A percentile compares a stretch with the other conserved stretches of the same genome.
Conservation (phyloP, 2,113 vertebrate genomes). For the Odocoileus virginianus region DNA sequence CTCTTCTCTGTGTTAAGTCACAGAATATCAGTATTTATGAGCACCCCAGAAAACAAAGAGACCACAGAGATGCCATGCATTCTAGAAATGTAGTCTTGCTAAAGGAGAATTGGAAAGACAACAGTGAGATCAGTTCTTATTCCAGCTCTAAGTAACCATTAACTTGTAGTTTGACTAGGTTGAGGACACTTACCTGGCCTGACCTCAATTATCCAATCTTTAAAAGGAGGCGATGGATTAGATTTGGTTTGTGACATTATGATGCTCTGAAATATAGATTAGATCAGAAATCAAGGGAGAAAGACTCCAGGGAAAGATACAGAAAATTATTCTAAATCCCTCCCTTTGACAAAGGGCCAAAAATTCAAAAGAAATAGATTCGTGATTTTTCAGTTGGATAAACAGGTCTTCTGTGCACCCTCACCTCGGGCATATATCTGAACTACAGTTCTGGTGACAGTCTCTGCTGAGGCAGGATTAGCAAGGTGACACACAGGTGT, state of each 20-base stretch:
- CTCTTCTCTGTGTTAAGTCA: background rate
- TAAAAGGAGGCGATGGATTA: background rate
- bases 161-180: background rate
- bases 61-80: background rate
- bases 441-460: constrained; percentile 74
- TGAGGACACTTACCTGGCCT: background rate
- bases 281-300: background rate
- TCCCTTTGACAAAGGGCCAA: constrained; percentile 13
- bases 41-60: background rate
- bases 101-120: background rate
- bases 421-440: constrained; percentile 74
- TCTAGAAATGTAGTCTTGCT: background rate
- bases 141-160: background rate
- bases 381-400: constrained; percentile 66
- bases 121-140: background rate
- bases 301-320: background rate
- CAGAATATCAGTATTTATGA: background rate
- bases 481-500: constrained; percentile 75
- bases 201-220: background rate
- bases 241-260: background rate
- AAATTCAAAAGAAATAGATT: constrained; percentile 50
- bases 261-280: background rate
- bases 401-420: constrained; percentile 46
- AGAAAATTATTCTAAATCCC: background rate
- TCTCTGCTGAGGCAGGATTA: constrained; percentile 74